A percentile compares a stretch with the other conserved stretches of the same genome.
These are phyloP conservation scores for Drosophila demipolita DNA, from an alignment of 2,888 invertebrate species.

Conservation along the genomic window DNA sequence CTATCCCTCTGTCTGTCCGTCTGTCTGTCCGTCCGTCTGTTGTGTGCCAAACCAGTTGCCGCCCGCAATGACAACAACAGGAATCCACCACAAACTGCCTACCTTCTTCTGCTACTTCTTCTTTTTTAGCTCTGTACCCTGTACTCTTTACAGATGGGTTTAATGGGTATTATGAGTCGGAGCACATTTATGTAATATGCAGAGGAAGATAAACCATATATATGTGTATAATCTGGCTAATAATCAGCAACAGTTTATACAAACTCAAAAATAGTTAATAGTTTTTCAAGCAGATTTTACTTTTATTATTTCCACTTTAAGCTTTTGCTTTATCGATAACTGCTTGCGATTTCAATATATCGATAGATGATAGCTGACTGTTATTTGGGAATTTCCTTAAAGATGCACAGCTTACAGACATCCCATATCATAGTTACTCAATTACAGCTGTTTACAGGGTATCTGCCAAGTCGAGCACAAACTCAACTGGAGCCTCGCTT, in stretches of 20 bases:
- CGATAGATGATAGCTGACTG: not conserved
- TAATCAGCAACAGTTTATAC: not conserved
- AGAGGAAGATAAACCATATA: not conserved
- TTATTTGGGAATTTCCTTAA: not conserved
- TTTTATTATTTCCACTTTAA: not conserved
- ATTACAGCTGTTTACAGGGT: not conserved
- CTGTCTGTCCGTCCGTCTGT: not conserved
- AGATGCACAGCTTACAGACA: not conserved
- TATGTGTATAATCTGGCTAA: not conserved
- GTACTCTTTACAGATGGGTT: not conserved
- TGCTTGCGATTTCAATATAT: not conserved
- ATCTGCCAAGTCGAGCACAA: constrained; percentile 1
- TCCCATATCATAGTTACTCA: too few species aligned
- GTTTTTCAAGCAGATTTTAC: not conserved
- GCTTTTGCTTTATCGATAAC: not conserved
- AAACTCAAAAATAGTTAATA: not conserved
- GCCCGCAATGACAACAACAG: constrained; percentile 62
- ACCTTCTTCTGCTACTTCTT: constrained; percentile 8
- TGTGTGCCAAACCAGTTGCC: constrained; percentile 57
- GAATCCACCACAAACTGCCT: constrained; percentile 35
- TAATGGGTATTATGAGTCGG: constrained; percentile 1
- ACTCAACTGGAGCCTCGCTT: not conserved
- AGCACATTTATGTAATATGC: not conserved
- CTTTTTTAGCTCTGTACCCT: constrained; percentile 9
- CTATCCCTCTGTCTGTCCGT: constrained; percentile 3